Evolutionary conservation across 2,113 vertebrate genomes (phyloP).

Genomic region (Candoia aspera): DNA sequence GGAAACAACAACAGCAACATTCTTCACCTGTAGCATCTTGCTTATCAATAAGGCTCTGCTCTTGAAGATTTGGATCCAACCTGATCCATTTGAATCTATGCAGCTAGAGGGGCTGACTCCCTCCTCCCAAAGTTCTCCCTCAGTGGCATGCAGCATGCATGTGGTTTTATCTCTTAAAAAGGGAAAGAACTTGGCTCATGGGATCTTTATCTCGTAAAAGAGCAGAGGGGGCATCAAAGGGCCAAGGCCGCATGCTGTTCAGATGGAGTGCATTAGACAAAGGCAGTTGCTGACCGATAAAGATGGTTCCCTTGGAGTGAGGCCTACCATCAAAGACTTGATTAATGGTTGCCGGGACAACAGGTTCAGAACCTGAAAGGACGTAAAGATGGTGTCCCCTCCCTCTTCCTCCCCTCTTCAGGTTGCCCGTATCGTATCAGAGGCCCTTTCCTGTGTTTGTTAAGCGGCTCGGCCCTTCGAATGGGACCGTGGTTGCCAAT

Average conservation of each 20-base stretch:
- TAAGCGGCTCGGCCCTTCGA: slow-evolving; percentile 48
- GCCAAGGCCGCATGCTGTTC: neutral
- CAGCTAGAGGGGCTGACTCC: neutral
- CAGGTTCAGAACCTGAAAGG: neutral
- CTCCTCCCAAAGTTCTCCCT: neutral
- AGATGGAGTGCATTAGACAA: neutral
- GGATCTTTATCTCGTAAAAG: neutral
- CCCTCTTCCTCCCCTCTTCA: slow-evolving; percentile 7
- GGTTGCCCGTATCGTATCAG: slow-evolving; percentile 30
- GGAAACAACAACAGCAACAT: neutral
- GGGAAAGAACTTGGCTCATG: neutral
- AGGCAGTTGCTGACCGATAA: slow-evolving; percentile 4
- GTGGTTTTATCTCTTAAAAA: neutral
- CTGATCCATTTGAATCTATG: neutral
- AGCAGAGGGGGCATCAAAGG: neutral
- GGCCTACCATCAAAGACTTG: accelerated
- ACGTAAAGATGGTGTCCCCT: neutral
- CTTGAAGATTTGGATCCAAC: neutral
- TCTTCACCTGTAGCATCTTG: neutral
- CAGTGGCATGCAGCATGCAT: neutral
- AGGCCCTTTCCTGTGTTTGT: slow-evolving; percentile 42
- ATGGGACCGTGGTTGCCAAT: slow-evolving; percentile 31
- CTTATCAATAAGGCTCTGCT: neutral
- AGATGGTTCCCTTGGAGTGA: neutral
- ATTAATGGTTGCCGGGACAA: neutral